Evolutionary conservation across 1,140 invertebrate genomes (phyloP), one percentile per base, ranked within the genome.

Genomic region (Araneus ventricosus): DNA sequence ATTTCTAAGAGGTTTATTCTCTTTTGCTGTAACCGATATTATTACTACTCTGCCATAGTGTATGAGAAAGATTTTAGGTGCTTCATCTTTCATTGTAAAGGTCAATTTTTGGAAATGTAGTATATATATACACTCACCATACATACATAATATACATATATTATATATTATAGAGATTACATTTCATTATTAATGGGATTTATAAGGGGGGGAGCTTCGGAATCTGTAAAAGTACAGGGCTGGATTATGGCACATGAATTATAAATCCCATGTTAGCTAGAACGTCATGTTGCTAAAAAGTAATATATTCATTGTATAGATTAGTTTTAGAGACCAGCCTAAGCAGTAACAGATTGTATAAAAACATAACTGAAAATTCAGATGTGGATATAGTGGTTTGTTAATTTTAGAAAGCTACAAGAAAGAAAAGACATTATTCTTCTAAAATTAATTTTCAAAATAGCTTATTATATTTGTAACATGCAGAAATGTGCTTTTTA

Each of bases 31-130:
- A 88, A 93, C 87, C n/a, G 63, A 93, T 93, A 93, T 82, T 89
- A 93, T 30, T 84, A 92, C 67, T 92, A 93, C 86, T 93, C 86
- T 88, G 92, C 92, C 92, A 93, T 93, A 93, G 92, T 39, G 87
- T 93, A 89, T 39, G 92, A 93, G 92, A 93, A 93, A 82, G 92
- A 88, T 93, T 93, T 93, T 93, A 93, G 92, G 87, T 93, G 92
- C 92, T 93, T 93, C 92, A 89, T 93, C 92, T 82, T 93, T 93
- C 87, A 93, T 93, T 75, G 91, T 70, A 92, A 92, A 92, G 82
- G 82, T 87, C 45, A 59, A 93, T 79, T 93, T 93, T 93, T 93
- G 84, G 22, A 88, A 93, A 87, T 79, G 67, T 93, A 93, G 91
- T 93, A 75, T 88, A 87, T 93, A 92, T 59, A 91, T 57, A 87